Percentiles rank a stretch among this genome's conserved stretches.
Conservation (phyloP, 1,140 invertebrate species). For the Drosophila nannoptera region DNA sequence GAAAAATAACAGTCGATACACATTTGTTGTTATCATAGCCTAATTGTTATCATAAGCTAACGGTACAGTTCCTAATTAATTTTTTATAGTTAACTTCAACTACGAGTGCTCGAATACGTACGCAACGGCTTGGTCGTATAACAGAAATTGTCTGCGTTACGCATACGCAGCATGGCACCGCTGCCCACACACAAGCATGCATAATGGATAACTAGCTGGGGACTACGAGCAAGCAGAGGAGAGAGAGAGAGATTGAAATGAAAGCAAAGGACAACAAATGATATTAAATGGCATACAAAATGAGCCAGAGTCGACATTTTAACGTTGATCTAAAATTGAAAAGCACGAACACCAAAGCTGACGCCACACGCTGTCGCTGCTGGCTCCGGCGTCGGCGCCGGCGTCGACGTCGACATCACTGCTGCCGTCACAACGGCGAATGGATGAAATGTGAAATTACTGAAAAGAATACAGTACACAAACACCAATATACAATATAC, state of each 20-base stretch:
- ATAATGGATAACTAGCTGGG: slow-evolving; percentile 51
- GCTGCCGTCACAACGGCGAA: slow-evolving; percentile 12
- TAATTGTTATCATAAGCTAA: no score
- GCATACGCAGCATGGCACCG: slow-evolving; percentile 59
- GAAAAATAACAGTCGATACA: not conserved
- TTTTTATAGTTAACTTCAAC: no score
- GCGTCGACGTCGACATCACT: slow-evolving; percentile 19
- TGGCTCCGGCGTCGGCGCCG: slow-evolving; percentile 35
- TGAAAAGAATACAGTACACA: slow-evolving; percentile 23
- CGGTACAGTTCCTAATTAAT: no score
- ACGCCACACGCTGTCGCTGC: slow-evolving; percentile 12
- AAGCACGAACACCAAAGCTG: slow-evolving; percentile 38
- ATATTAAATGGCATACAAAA: slow-evolving; percentile 68
- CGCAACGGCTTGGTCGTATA: no score
- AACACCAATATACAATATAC: slow-evolving; percentile 14
- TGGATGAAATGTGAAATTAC: slow-evolving; percentile 39
- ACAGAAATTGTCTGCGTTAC: slow-evolving; percentile 38
- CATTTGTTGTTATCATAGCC: not conserved
- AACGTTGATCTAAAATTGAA: slow-evolving; percentile 69
- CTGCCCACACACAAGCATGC: slow-evolving; percentile 24
- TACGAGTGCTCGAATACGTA: no score
- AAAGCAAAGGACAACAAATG: slow-evolving; percentile 48
- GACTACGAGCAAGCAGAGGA: slow-evolving; percentile 31
- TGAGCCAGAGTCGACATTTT: slow-evolving; percentile 39
- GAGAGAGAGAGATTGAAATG: slow-evolving; percentile 13